These are phyloP conservation scores for Magallana angulata DNA, from an alignment of 1,140 invertebrate genomes.

Conservation along the genomic window DNA sequence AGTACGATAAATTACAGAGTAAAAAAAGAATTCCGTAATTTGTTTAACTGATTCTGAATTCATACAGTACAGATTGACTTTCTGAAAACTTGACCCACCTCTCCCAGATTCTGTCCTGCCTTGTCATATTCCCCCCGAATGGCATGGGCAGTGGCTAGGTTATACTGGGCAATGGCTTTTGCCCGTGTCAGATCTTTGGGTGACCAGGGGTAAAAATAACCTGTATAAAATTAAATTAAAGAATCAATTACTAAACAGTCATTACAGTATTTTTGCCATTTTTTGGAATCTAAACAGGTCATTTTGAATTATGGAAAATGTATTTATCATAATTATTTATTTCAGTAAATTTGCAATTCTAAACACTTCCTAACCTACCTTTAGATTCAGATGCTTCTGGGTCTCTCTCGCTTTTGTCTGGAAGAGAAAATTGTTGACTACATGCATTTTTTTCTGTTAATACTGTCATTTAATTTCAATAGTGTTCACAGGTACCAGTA, in stretches of 20 bases:
- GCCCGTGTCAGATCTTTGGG: slow-evolving; percentile 52
- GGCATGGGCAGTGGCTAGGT: slow-evolving; percentile 88
- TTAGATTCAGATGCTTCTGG: slow-evolving; percentile 17
- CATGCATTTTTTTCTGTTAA: too few relatives aligned
- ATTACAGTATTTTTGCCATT: not conserved
- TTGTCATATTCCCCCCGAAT: slow-evolving; percentile 88
- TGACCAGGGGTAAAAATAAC: slow-evolving; percentile 52
- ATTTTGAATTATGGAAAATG: too few relatives aligned
- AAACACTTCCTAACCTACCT: not conserved
- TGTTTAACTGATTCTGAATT: too few relatives aligned
- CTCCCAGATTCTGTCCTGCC: slow-evolving; percentile 86
- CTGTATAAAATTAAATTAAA: slow-evolving; percentile 39
- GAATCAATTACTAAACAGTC: not conserved
- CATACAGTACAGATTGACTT: too few relatives aligned
- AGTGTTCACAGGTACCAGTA: too few relatives aligned
- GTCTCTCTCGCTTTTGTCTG: slow-evolving; percentile 33
- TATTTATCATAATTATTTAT: too few relatives aligned
- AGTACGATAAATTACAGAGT: too few relatives aligned
- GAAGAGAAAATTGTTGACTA: not conserved
- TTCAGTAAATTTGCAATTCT: too few relatives aligned
- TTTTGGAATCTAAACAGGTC: not conserved
- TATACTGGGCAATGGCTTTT: slow-evolving; percentile 85
- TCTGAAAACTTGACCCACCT: not conserved
- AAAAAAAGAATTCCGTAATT: too few relatives aligned
- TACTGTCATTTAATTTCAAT: too few relatives aligned